These are phyloP conservation scores for Liparis tanakae DNA, from an alignment of 2,797 vertebrate species.

Conservation along the genomic window DNA sequence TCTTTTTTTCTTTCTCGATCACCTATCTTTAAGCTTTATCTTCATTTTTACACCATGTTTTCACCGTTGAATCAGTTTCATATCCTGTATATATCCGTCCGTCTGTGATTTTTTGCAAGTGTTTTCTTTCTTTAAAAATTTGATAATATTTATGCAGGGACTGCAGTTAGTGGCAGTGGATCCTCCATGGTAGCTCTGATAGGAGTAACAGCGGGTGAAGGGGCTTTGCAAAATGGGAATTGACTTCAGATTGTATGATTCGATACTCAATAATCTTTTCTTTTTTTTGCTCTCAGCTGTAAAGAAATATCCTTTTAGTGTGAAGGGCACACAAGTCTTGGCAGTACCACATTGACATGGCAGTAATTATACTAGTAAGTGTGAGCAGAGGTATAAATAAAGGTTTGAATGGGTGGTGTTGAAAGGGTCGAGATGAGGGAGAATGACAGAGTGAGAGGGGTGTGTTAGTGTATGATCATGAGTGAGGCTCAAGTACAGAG, in stretches of 20 bases:
- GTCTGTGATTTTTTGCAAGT: neutral
- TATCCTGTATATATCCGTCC: neutral
- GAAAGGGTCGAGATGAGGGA: conserved; percentile 27
- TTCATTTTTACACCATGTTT: neutral
- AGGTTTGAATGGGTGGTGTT: conserved; percentile 19
- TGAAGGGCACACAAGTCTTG: neutral
- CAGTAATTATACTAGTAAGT: conserved; percentile 1
- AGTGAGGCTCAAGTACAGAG: conserved; percentile 49
- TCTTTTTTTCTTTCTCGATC: too few relatives aligned
- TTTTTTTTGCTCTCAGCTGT: neutral
- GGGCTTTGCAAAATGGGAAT: neutral
- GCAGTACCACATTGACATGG: conserved; percentile 2
- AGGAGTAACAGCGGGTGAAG: neutral
- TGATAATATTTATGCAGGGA: neutral
- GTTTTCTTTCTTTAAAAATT: neutral
- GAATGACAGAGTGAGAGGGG: conserved; percentile 17
- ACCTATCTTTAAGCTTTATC: neutral
- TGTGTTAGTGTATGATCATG: conserved; percentile 22
- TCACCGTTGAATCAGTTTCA: neutral
- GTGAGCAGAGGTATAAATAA: conserved; percentile 20
- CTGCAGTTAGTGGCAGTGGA: neutral
- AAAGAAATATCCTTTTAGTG: neutral
- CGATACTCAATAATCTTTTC: neutral
- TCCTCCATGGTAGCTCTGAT: neutral
- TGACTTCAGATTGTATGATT: neutral